These are phyloP conservation scores for Lagria hirta DNA, from an alignment of 2,888 invertebrate genomes.

Conservation along the genomic window DNA sequence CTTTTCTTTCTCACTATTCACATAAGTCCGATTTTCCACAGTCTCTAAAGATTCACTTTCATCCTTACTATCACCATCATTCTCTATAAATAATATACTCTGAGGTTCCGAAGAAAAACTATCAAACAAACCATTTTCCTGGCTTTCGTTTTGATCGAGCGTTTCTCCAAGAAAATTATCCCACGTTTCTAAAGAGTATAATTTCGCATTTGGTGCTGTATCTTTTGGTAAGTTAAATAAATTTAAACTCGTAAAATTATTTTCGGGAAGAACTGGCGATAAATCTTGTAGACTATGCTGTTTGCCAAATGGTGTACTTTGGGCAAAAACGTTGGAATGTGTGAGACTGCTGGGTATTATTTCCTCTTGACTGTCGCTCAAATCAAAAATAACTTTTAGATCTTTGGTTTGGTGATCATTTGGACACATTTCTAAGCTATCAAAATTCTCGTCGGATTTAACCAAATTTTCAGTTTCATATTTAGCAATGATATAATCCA, in stretches of 20 bases:
- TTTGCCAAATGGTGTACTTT: constrained; percentile 40
- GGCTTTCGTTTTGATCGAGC: constrained; percentile 40
- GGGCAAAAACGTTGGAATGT: constrained; percentile 41
- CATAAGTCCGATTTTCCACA: constrained; percentile 3
- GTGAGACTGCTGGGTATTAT: constrained; percentile 45
- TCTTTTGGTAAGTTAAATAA: too few relatives aligned
- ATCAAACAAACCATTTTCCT: constrained; percentile 41
- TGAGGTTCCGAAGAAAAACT: constrained; percentile 47
- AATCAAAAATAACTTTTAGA: constrained; percentile 39
- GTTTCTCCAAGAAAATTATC: constrained; percentile 52
- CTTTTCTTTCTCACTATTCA: constrained; percentile 5
- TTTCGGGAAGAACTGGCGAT: constrained; percentile 2
- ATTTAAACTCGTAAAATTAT: constrained; percentile 34
- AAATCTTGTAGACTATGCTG: constrained; percentile 29
- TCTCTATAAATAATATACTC: constrained; percentile 45
- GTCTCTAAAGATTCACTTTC: too few relatives aligned
- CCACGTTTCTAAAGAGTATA: constrained; percentile 53
- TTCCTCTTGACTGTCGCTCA: constrained; percentile 44
- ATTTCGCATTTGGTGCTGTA: too few relatives aligned
- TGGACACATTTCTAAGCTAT: constrained; percentile 7
- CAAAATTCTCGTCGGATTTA: constrained; percentile 11
- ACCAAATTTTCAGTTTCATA: constrained; percentile 34
- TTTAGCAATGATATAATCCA: constrained; percentile 43
- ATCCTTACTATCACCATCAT: constrained; percentile 27
- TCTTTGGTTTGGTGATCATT: constrained; percentile 21